Evolutionary conservation across 2,797 vertebrate genomes (phyloP).

Genomic region (Bryconaethiops microstoma): DNA sequence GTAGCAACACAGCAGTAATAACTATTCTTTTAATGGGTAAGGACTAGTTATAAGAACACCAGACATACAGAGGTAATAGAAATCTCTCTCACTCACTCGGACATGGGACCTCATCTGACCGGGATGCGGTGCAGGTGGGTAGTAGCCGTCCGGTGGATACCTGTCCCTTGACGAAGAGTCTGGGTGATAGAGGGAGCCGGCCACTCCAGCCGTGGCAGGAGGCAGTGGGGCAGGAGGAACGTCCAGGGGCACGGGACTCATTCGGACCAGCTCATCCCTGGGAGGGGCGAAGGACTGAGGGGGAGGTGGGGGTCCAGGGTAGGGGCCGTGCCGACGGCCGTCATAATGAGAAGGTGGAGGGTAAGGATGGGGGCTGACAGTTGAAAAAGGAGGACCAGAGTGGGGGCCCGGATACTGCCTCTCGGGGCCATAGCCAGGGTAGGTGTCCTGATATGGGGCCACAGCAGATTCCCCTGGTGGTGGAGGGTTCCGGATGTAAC

Average conservation of each 20-base stretch:
- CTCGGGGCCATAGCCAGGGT: conserved; percentile 84
- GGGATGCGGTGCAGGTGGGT: conserved; percentile 83
- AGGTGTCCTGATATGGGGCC: conserved; percentile 88
- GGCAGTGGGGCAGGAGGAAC: conserved; percentile 71
- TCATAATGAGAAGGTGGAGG: conserved; percentile 86
- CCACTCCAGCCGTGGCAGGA: conserved; percentile 70
- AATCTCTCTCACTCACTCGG: conserved; percentile 78
- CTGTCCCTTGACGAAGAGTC: conserved; percentile 84
- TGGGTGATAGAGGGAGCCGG: conserved; percentile 86
- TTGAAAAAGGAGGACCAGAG: conserved; percentile 82
- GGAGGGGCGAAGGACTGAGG: conserved; percentile 84
- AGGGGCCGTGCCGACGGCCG: conserved; percentile 79
- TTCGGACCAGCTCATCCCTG: conserved; percentile 88
- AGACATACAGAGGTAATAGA: background rate
- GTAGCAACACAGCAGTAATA: too few species aligned
- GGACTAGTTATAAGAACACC: background rate
- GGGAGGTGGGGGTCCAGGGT: conserved; percentile 82
- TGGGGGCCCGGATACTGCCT: conserved; percentile 82
- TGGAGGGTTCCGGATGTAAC: conserved; percentile 87
- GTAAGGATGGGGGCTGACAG: conserved; percentile 76
- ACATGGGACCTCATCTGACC: conserved; percentile 85
- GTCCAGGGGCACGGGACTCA: conserved; percentile 89
- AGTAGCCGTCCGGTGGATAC: conserved; percentile 90
- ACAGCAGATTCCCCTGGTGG: conserved; percentile 83
- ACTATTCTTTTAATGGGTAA: too few species aligned